Evolutionary conservation across 2,113 vertebrate species (phyloP).

Genomic region (Hirundichthys speculiger): DNA sequence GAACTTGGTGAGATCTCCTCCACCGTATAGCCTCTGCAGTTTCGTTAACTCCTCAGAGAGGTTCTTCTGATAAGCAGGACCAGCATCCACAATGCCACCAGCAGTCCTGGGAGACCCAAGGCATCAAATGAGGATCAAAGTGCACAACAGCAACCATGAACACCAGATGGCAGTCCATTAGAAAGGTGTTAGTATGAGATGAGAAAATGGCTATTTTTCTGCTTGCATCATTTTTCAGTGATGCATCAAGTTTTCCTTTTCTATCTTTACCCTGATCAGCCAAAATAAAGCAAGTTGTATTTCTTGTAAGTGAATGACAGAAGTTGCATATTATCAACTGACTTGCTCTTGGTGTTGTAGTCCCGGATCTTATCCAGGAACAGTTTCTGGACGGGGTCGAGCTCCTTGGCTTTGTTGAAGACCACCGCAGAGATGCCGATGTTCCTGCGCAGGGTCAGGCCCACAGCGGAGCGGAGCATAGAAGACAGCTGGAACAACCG

Average conservation of each 20-base stretch:
- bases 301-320: background rate
- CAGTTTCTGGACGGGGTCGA: slow-evolving; percentile 95
- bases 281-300: background rate
- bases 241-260: too few relatives aligned
- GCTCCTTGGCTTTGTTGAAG: slow-evolving; percentile 86
- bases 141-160: too few relatives aligned
- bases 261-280: too few relatives aligned
- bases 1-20: slow-evolving; percentile 89
- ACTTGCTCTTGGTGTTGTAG: slow-evolving; percentile 93
- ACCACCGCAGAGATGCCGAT: slow-evolving; percentile 88
- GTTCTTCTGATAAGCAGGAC: slow-evolving; percentile 87
- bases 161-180: too few relatives aligned
- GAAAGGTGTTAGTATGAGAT: background rate
- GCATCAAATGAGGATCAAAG: background rate
- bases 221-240: too few relatives aligned
- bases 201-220: too few relatives aligned
- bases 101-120: slow-evolving; percentile 74
- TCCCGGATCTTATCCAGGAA: slow-evolving; percentile 96
- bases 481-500: slow-evolving; percentile 84
- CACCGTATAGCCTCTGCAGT: slow-evolving; percentile 89
- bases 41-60: slow-evolving; percentile 85
- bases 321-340: slow-evolving; percentile 53
- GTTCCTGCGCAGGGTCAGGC: slow-evolving; percentile 86
- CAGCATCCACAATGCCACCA: slow-evolving; percentile 87
- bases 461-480: slow-evolving; percentile 76